Percentiles rank a stretch among this genome's conserved stretches.
These are phyloP conservation scores for Epizoanthus fatuus DNA, from an alignment of 92 coral and sea anemone genomes.

Conservation along the genomic window DNA sequence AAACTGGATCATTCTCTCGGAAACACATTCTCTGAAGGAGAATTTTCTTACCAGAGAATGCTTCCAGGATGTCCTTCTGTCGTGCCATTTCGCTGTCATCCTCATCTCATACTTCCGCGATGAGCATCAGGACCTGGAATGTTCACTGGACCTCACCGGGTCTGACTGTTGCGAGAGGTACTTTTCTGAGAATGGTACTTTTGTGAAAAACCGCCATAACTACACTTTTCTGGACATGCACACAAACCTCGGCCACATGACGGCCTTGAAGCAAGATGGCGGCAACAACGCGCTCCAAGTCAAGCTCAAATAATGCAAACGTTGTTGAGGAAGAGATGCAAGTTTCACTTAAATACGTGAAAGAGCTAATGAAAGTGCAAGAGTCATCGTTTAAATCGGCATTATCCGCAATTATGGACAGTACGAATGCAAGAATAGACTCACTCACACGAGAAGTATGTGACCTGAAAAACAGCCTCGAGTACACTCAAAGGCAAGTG, in stretches of 20 bases:
- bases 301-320: no score
- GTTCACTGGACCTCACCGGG: constrained; percentile 68
- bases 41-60: constrained; percentile 75
- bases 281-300: no score
- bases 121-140: constrained; percentile 63
- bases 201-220: constrained; percentile 67
- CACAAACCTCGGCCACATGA: constrained; percentile 70
- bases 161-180: constrained; percentile 64
- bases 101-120: constrained; percentile 19
- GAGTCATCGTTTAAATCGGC: no score
- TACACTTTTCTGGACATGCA: constrained; percentile 72
- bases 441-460: no score
- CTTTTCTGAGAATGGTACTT: constrained; percentile 67
- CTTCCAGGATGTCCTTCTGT: constrained; percentile 72
- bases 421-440: no score
- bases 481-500: no score
- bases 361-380: no score
- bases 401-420: no score
- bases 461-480: no score
- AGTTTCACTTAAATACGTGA: no score
- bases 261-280: no score
- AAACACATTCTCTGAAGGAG: constrained; percentile 45
- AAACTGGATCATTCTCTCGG: constrained; percentile 58
- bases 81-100: not conserved
- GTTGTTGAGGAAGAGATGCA: no score